These are phyloP conservation scores for Petrolisthes cinctipes DNA, from an alignment of 2,888 invertebrate genomes.

Conservation along the genomic window DNA sequence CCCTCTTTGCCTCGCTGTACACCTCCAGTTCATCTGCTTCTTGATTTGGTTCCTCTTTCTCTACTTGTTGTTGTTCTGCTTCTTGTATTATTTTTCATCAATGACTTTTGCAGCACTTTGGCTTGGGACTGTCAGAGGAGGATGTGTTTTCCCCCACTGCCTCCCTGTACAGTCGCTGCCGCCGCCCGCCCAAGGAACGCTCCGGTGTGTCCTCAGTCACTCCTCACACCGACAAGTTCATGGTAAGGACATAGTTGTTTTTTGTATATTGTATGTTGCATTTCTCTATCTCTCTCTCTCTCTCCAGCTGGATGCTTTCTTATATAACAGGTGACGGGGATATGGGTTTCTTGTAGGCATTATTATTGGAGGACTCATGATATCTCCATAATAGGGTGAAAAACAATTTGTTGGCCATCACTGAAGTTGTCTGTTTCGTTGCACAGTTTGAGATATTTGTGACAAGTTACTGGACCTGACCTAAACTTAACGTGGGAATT, in stretches of 20 bases:
- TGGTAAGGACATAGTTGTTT: slow-evolving; percentile 20
- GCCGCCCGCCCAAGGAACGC: slow-evolving; percentile 44
- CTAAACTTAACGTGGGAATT: neutral
- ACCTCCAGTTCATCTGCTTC: neutral
- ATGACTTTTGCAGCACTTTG: slow-evolving; percentile 48
- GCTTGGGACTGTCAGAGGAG: slow-evolving; percentile 45
- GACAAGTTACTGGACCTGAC: neutral
- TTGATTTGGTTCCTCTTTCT: neutral
- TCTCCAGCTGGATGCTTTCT: neutral
- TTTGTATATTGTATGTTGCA: neutral
- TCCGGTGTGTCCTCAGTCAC: slow-evolving; percentile 52
- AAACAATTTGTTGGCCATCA: too few relatives aligned
- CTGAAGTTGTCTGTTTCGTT: neutral
- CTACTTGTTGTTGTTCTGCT: neutral
- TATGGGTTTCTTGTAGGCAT: too few relatives aligned
- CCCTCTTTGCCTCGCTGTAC: neutral
- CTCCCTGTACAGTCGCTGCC: slow-evolving; percentile 51
- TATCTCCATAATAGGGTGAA: too few relatives aligned
- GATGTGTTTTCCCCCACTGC: slow-evolving; percentile 48
- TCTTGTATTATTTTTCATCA: neutral
- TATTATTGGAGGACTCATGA: too few relatives aligned
- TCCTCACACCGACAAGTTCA: slow-evolving; percentile 47
- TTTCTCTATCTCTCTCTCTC: neutral
- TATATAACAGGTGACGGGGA: too few relatives aligned
- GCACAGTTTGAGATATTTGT: neutral